Evolutionary conservation across 2,113 vertebrate species (phyloP).

Genomic region (Spheniscus mendiculus): DNA sequence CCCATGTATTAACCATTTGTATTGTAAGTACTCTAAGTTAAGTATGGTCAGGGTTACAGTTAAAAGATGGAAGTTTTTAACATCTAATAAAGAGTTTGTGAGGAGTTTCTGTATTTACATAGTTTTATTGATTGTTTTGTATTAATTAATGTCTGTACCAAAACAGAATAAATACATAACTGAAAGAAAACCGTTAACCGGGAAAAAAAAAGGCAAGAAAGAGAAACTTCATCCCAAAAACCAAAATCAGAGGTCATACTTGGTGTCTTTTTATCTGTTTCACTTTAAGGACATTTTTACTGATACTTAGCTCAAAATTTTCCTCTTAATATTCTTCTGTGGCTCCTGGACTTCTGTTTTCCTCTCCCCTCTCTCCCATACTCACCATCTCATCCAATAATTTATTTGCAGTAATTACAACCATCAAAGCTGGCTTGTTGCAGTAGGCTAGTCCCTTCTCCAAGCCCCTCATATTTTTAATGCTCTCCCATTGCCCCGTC

Average conservation of each 20-base stretch:
- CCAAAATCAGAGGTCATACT: background rate
- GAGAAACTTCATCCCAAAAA: background rate
- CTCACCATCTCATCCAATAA: background rate
- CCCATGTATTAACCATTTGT: background rate
- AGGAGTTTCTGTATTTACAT: background rate
- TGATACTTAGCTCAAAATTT: background rate
- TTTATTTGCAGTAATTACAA: background rate
- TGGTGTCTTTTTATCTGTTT: background rate
- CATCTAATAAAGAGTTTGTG: background rate
- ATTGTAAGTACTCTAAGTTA: background rate
- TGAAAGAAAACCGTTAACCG: background rate
- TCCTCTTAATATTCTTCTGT: background rate
- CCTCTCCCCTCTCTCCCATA: background rate
- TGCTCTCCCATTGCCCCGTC: background rate
- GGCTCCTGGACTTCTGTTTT: background rate
- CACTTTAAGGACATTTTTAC: background rate
- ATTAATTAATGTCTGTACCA: background rate
- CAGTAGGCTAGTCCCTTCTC: background rate
- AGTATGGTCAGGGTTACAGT: background rate
- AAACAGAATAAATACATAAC: background rate
- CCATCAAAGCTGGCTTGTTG: background rate
- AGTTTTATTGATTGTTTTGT: background rate
- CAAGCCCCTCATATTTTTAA: background rate
- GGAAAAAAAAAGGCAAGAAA: background rate
- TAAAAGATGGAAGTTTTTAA: background rate